phyloP scores from a whole-genome alignment of 2,888 invertebrate species.

The Orthosia gracilis region DNA sequence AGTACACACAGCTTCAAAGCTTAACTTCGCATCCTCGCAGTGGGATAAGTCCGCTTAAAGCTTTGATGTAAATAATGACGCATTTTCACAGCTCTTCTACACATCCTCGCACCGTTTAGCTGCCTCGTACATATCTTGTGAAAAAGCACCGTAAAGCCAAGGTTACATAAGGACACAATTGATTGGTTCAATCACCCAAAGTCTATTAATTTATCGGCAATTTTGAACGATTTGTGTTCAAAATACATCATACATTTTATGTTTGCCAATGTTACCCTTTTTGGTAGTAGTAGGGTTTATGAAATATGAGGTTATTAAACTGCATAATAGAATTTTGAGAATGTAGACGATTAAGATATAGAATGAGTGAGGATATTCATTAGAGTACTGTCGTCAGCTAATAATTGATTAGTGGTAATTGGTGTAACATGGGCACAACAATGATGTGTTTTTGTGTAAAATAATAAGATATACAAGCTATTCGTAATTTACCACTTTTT shows the following conservation, averaged over 20 bases:
- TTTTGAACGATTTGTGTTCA: conserved; percentile 28
- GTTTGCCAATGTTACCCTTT: conserved; percentile 4
- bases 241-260: conserved; percentile 23
- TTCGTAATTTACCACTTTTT: no score
- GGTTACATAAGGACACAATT: conserved; percentile 17
- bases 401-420: background rate
- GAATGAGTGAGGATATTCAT: background rate
- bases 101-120: no score
- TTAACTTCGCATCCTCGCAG: no score
- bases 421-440: background rate
- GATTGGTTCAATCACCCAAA: conserved; percentile 43
- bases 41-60: no score
- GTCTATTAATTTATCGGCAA: conserved; percentile 44
- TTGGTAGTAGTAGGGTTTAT: background rate
- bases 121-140: no score
- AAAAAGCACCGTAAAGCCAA: background rate
- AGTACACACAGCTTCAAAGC: no score
- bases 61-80: no score
- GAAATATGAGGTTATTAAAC: background rate
- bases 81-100: no score
- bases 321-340: background rate
- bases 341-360: background rate
- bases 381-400: background rate
- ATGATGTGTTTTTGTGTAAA: background rate
- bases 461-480: no score